Evolutionary conservation across 2,113 vertebrate genomes (phyloP).

Genomic region (Bubo bubo): DNA sequence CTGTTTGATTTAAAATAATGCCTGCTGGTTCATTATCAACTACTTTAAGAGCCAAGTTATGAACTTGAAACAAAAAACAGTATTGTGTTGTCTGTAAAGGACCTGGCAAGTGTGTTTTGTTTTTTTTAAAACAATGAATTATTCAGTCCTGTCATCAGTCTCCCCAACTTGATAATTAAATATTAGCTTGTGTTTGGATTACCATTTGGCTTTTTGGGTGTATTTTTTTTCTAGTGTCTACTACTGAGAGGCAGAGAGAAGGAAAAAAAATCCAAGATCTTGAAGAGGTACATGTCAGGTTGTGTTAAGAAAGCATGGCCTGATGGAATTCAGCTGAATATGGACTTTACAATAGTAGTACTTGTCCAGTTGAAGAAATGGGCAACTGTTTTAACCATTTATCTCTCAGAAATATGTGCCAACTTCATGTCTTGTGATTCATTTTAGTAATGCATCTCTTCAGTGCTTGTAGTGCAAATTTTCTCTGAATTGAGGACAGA

Average conservation of each 20-base stretch:
- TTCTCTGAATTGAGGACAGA: neutral
- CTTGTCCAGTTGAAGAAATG: neutral
- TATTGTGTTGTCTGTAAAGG: conserved; percentile 66
- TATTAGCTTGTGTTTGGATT: conserved; percentile 57
- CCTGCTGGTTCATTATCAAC: conserved; percentile 86
- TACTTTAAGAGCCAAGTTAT: conserved; percentile 77
- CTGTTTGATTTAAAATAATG: conserved; percentile 85
- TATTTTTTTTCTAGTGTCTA: conserved; percentile 45
- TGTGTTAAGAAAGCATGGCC: conserved; percentile 44
- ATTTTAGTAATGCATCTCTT: neutral
- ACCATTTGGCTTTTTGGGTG: conserved; percentile 19
- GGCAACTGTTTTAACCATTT: conserved; percentile 32
- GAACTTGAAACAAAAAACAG: conserved; percentile 78
- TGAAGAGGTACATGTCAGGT: conserved; percentile 57
- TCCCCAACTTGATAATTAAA: conserved; percentile 33
- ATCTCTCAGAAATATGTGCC: neutral
- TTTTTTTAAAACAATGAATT: neutral
- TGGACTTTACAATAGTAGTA: conserved; percentile 32
- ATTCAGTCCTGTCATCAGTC: neutral
- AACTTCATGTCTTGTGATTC: neutral
- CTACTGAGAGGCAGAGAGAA: neutral
- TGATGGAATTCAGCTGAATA: conserved; percentile 75
- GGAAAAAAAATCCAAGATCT: neutral
- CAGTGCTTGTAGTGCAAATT: neutral
- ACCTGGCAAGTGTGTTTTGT: conserved; percentile 23